A percentile compares a stretch with the other conserved stretches of the same genome.
phyloP scores from a whole-genome alignment of 2,797 vertebrate species.

The Molossus alvarezi region DNA sequence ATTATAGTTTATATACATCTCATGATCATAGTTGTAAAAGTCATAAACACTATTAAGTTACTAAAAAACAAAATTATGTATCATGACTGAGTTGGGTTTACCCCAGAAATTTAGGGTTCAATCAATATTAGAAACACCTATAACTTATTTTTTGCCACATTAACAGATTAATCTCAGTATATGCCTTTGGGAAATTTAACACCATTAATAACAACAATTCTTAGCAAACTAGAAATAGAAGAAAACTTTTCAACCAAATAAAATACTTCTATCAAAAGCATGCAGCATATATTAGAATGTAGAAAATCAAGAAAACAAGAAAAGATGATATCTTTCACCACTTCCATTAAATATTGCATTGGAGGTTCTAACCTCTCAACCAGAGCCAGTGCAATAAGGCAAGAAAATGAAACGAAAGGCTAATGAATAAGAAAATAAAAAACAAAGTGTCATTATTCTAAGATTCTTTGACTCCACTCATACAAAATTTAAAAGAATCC shows the following conservation, averaged over 20 bases:
- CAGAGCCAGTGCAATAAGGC: background rate
- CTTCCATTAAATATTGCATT: background rate
- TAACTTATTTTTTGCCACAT: conserved; percentile 23
- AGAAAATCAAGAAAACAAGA: background rate
- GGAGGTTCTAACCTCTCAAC: background rate
- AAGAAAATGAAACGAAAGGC: background rate
- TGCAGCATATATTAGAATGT: background rate
- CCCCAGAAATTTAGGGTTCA: background rate
- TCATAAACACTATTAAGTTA: background rate
- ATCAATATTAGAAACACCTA: conserved; percentile 53
- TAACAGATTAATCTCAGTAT: background rate
- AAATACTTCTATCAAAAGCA: conserved; percentile 30
- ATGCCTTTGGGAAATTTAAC: conserved; percentile 34
- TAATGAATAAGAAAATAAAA: background rate
- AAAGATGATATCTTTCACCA: background rate
- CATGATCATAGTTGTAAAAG: background rate
- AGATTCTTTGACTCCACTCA: background rate
- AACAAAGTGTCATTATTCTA: background rate
- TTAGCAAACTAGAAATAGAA: conserved; percentile 16
- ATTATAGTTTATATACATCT: conserved; percentile 1
- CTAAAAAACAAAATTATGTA: conserved; percentile 29
- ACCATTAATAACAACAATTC: background rate
- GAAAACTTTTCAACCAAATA: background rate
- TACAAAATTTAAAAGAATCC: background rate
- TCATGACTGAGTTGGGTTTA: conserved; percentile 9